A percentile compares a stretch with the other conserved stretches of the same genome.
Evolutionary conservation across 2,888 invertebrate genomes (phyloP).

Genomic region (Oscheius onirici): DNA sequence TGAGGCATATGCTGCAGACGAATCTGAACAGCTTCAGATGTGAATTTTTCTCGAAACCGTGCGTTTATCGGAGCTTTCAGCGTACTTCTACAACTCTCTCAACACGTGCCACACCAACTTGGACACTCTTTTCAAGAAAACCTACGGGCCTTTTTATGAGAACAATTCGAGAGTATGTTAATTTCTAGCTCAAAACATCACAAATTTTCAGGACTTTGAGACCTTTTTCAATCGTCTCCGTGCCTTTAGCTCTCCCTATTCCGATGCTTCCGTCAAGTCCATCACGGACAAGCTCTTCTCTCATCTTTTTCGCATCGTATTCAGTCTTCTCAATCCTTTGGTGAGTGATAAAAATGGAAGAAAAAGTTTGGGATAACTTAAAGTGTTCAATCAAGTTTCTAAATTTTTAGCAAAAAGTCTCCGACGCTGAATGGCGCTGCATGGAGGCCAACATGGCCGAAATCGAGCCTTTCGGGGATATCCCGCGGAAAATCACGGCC

Average conservation of each 20-base stretch:
- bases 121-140: constrained; percentile 49
- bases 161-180: constrained; percentile 45
- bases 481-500: constrained; percentile 84
- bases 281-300: constrained; percentile 46
- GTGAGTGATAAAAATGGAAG: too few species aligned
- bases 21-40: constrained; percentile 29
- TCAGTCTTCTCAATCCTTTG: constrained; percentile 55
- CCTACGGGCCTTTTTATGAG: constrained; percentile 59
- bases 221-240: constrained; percentile 29
- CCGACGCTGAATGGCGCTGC: constrained; percentile 81
- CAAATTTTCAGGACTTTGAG: constrained; percentile 22
- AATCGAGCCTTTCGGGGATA: constrained; percentile 92
- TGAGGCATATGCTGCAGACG: constrained; percentile 25
- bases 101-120: constrained; percentile 36
- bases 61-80: constrained; percentile 1
- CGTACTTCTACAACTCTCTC: constrained; percentile 32
- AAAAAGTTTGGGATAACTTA: too few species aligned
- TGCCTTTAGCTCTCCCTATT: constrained; percentile 28
- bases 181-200: neutral
- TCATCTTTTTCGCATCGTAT: constrained; percentile 49
- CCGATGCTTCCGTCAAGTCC: constrained; percentile 15
- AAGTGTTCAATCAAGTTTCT: too few species aligned
- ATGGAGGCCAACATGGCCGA: constrained; percentile 91
- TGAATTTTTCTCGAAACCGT: neutral
- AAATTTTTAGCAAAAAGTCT: constrained; percentile 34